Conservation (phyloP, 2,113 vertebrate genomes). For the Jacana jacana region DNA sequence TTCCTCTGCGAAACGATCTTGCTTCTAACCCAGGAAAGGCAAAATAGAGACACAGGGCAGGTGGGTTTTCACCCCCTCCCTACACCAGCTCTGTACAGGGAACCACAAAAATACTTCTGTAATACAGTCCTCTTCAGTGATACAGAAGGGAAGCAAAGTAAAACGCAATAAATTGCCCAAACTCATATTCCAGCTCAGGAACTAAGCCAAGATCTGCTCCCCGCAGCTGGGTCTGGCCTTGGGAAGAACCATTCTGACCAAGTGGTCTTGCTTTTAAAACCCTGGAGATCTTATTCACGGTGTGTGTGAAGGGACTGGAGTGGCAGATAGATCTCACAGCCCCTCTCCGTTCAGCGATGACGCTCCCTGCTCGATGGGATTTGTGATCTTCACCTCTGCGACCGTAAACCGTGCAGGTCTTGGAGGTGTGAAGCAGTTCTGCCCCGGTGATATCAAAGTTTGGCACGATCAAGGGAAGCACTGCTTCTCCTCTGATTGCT, state of each 20-base stretch:
- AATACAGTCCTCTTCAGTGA: background rate
- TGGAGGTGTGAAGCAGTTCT: background rate
- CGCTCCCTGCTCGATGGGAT: background rate
- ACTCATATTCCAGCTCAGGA: background rate
- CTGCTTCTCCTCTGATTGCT: background rate
- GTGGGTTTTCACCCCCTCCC: background rate
- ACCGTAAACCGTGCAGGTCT: background rate
- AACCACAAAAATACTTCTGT: background rate
- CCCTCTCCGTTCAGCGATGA: fast-evolving
- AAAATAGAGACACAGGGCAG: background rate
- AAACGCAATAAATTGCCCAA: background rate
- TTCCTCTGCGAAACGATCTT: background rate
- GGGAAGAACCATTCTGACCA: background rate
- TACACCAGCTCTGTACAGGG: background rate
- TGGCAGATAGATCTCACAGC: background rate
- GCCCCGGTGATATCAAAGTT: background rate
- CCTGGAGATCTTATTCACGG: fast-evolving
- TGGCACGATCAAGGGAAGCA: background rate
- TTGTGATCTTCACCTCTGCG: background rate
- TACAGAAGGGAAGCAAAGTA: background rate
- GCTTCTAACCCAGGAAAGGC: background rate
- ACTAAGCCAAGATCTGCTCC: background rate
- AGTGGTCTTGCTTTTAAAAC: background rate
- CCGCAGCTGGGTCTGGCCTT: too few species aligned
- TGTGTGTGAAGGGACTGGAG: background rate